A percentile compares a stretch with the other conserved stretches of the same genome.
Conservation (phyloP, 2,888 invertebrate species). For the Rapana venosa region DNA sequence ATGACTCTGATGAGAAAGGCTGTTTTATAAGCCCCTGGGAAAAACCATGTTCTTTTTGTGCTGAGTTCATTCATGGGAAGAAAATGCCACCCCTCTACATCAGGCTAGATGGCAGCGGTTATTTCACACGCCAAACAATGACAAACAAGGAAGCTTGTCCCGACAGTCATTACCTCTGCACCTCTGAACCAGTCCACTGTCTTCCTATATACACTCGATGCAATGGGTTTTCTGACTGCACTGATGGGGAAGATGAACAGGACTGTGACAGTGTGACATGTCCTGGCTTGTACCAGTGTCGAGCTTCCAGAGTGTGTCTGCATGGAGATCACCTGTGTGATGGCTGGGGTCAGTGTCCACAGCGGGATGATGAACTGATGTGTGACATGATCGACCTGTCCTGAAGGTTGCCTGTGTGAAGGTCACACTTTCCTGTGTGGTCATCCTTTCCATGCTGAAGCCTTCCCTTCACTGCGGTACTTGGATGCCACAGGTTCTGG, state of each 20-base stretch:
- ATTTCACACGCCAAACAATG: not conserved
- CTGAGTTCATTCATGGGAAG: not conserved
- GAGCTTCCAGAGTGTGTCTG: not conserved
- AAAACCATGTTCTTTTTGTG: not conserved
- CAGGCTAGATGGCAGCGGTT: not conserved
- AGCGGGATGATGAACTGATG: constrained; percentile 7
- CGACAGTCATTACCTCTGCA: not conserved
- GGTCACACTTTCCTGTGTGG: not conserved
- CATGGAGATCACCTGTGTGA: constrained; percentile 21
- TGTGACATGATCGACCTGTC: not conserved
- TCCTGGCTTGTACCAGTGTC: constrained; percentile 5
- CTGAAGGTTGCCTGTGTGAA: constrained; percentile 7
- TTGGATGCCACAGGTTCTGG: not conserved
- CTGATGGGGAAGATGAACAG: constrained; percentile 1
- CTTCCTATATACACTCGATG: constrained; percentile 8
- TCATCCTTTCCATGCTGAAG: not conserved
- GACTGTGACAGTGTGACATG: not conserved
- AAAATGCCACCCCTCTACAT: not conserved
- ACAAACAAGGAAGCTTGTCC: not conserved
- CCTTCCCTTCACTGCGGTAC: not conserved
- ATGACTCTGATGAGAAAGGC: not conserved
- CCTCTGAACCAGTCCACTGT: not conserved
- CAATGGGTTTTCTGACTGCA: constrained; percentile 15
- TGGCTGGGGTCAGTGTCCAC: constrained; percentile 21
- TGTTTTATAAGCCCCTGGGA: not conserved